Evolutionary conservation across 2,113 vertebrate genomes (phyloP).

Genomic region (Ctenomys sociabilis): DNA sequence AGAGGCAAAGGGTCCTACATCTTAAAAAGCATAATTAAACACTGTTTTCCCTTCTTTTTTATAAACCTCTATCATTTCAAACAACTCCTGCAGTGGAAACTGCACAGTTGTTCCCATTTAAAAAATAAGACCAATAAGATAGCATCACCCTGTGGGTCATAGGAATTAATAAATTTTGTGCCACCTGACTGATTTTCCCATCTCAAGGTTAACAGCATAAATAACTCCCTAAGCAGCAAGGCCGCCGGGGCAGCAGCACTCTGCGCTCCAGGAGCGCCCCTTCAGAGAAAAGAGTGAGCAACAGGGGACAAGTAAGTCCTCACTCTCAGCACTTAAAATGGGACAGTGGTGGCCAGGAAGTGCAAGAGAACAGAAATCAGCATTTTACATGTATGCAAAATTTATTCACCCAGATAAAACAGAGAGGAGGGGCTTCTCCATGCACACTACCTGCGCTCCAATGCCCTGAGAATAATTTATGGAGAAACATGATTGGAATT

Average conservation of each 20-base stretch:
- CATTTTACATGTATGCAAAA: not conserved
- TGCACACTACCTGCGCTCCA: not conserved
- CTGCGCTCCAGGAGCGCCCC: not conserved
- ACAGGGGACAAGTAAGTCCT: rapidly evolving
- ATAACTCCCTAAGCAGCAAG: not conserved
- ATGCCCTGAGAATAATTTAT: not conserved
- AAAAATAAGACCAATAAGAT: not conserved
- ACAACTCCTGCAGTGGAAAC: not conserved
- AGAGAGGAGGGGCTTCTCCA: not conserved
- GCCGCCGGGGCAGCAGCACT: not conserved
- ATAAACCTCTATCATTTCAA: not conserved
- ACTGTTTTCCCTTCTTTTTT: not conserved
- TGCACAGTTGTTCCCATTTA: not conserved
- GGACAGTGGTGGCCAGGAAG: not conserved
- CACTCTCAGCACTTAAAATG: not conserved
- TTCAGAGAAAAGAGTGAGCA: not conserved
- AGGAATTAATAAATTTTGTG: not conserved
- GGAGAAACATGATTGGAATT: not conserved
- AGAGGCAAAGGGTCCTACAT: not conserved
- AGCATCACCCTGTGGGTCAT: not conserved
- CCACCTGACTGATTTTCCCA: not conserved
- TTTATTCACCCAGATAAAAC: not conserved
- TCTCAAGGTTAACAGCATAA: not conserved
- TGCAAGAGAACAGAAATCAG: not conserved
- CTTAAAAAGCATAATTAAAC: not conserved